Percentiles rank a stretch among this genome's conserved stretches.
Evolutionary conservation across 2,113 vertebrate species (phyloP).

Genomic region (Notothenia coriiceps): DNA sequence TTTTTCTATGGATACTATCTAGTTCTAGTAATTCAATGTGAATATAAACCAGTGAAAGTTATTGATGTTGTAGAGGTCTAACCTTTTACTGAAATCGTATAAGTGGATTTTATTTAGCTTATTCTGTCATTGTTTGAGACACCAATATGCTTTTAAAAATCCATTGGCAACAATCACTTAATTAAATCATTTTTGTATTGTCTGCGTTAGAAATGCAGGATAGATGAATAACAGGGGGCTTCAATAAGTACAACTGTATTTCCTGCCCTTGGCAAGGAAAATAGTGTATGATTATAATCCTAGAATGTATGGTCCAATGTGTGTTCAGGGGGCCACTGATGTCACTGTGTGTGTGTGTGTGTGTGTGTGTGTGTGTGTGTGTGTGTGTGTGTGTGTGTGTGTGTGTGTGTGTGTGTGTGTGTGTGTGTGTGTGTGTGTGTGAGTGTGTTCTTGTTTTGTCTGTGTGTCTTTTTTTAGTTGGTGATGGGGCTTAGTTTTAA

Average conservation of each 20-base stretch:
- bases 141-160: conserved; percentile 38
- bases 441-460: conserved; percentile 24
- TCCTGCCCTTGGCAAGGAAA: conserved; percentile 35
- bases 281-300: conserved; percentile 10
- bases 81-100: conserved; percentile 47
- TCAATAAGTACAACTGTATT: conserved; percentile 44
- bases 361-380: no score
- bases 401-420: conserved; percentile 49
- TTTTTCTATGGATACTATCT: conserved; percentile 37
- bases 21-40: conserved; percentile 56
- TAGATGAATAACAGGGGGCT: conserved; percentile 45
- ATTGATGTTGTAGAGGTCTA: conserved; percentile 51
- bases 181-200: conserved; percentile 12
- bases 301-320: conserved; percentile 24
- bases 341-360: conserved; percentile 54
- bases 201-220: conserved; percentile 37
- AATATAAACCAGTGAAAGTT: conserved; percentile 57
- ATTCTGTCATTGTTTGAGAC: conserved; percentile 46
- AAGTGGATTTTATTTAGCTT: conserved; percentile 28
- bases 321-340: conserved; percentile 47
- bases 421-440: conserved; percentile 31
- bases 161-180: conserved; percentile 8
- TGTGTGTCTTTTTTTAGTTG: conserved; percentile 34
- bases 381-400: conserved; percentile 19
- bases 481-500: conserved; percentile 61